These are phyloP conservation scores for Notoglanidium macrostoma DNA, from an alignment of 2,797 vertebrate genomes.

Conservation along the genomic window DNA sequence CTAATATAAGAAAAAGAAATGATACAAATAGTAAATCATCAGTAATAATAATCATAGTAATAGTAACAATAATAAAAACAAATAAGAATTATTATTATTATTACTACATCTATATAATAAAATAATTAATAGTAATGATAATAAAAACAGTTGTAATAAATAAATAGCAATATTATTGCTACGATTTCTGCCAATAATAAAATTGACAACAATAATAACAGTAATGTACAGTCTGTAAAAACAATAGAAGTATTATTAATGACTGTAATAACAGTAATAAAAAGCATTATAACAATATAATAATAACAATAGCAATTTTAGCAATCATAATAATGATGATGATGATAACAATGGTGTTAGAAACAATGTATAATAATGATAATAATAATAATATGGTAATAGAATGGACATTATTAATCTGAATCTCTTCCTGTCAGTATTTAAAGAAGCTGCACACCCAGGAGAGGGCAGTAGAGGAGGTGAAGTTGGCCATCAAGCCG, in stretches of 20 bases:
- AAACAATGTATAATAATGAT: background rate
- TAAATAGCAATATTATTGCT: too few species aligned
- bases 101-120: too few species aligned
- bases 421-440: conserved; percentile 73
- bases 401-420: background rate
- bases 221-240: background rate
- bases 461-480: conserved; percentile 92
- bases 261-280: background rate
- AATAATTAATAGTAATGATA: background rate
- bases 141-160: too few species aligned
- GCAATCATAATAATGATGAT: background rate
- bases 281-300: background rate
- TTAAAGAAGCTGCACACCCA: conserved; percentile 95
- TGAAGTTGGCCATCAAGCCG: conserved; percentile 94
- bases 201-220: background rate
- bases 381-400: background rate
- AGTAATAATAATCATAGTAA: too few species aligned
- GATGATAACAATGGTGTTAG: background rate
- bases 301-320: too few species aligned
- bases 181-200: background rate
- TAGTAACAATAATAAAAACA: background rate
- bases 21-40: too few species aligned
- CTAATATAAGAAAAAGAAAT: background rate
- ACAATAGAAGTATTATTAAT: too few species aligned
- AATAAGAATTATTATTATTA: too few species aligned